Evolutionary conservation across 2,113 vertebrate genomes (phyloP).

Genomic region (Stegastes partitus): DNA sequence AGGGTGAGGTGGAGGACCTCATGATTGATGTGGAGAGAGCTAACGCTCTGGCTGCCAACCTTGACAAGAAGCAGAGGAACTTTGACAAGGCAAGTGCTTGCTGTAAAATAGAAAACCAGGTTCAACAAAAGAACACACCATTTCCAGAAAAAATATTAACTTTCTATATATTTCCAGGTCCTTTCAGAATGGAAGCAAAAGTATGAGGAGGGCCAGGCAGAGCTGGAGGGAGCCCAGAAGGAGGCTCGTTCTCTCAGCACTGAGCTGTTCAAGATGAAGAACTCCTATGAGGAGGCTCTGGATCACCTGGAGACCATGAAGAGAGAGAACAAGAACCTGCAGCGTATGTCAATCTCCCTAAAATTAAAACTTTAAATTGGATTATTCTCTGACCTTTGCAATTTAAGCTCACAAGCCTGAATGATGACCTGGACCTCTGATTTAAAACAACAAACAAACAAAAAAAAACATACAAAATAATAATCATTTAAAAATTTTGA

Average conservation of each 20-base stretch:
- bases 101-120: no score
- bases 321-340: conserved; percentile 78
- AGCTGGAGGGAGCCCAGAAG: conserved; percentile 86
- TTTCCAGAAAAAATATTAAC: no score
- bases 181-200: conserved; percentile 37
- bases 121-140: no score
- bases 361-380: background rate
- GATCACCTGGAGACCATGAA: conserved; percentile 75
- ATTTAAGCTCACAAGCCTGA: no score
- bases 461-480: no score
- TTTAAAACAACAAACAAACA: no score
- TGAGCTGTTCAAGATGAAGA: conserved; percentile 78
- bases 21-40: conserved; percentile 85
- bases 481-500: no score
- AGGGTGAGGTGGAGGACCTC: conserved; percentile 80
- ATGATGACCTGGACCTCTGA: no score
- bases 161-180: background rate
- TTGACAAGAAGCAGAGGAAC: conserved; percentile 84
- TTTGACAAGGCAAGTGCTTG: conserved; percentile 75
- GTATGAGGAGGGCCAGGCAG: conserved; percentile 83
- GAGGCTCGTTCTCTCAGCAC: conserved; percentile 78
- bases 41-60: conserved; percentile 79
- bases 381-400: background rate
- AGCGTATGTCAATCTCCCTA: conserved; percentile 51
- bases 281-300: conserved; percentile 76